phyloP scores from a whole-genome alignment of 2,797 vertebrate genomes.

The Crocidura indochinensis region DNA sequence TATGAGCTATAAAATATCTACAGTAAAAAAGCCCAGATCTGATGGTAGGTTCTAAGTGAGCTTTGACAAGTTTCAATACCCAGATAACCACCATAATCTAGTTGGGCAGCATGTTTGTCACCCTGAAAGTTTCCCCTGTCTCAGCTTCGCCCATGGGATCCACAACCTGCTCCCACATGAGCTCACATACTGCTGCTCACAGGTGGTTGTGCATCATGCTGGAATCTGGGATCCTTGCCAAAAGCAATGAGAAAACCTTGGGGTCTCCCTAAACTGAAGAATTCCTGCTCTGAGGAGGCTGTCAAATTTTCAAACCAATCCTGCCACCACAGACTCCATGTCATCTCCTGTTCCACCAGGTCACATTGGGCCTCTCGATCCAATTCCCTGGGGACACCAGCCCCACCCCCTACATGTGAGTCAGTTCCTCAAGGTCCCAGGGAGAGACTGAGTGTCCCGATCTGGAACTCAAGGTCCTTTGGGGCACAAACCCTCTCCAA shows the following conservation, averaged over 20 bases:
- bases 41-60: neutral
- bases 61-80: neutral
- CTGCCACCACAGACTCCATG: neutral
- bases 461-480: neutral
- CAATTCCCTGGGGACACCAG: neutral
- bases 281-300: neutral
- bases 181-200: neutral
- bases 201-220: rapidly evolving
- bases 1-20: neutral
- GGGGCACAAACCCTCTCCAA: neutral
- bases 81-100: neutral
- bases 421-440: neutral
- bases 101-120: neutral
- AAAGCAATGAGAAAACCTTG: neutral
- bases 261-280: neutral
- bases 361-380: neutral
- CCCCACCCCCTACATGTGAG: neutral
- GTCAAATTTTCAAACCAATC: neutral
- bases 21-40: neutral
- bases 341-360: neutral
- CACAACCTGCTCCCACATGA: neutral
- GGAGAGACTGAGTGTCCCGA: too few species aligned
- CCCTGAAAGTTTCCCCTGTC: neutral
- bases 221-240: neutral
- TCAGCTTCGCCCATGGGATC: neutral